Evolutionary conservation across 2,113 vertebrate genomes (phyloP).

Genomic region (Corvus moneduloides): DNA sequence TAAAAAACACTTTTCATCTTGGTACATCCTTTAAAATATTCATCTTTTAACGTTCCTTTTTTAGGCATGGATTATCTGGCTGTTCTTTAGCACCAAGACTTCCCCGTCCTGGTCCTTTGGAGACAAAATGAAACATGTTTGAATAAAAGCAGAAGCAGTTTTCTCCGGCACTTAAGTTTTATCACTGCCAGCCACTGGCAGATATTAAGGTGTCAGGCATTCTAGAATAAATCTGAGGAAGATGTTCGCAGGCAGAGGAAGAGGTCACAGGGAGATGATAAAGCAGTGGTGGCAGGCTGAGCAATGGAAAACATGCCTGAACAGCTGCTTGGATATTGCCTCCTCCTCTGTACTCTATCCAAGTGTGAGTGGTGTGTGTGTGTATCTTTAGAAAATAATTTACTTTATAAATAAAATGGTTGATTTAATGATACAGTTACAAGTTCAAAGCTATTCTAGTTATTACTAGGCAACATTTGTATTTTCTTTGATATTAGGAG

Average conservation of each 20-base stretch:
- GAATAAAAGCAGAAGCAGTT: background rate
- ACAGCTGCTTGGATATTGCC: background rate
- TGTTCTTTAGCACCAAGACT: background rate
- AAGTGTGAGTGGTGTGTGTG: fast-evolving
- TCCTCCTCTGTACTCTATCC: fast-evolving
- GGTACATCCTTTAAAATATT: background rate
- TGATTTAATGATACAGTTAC: background rate
- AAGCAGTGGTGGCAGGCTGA: background rate
- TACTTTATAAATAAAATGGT: background rate
- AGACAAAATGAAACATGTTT: background rate
- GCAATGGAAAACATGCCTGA: background rate
- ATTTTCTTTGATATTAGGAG: background rate
- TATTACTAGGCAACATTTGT: background rate
- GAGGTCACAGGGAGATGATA: background rate
- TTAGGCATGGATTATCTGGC: background rate
- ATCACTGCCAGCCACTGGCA: background rate
- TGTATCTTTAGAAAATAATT: background rate
- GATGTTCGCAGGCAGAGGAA: background rate
- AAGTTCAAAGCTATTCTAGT: background rate
- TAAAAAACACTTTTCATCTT: background rate
- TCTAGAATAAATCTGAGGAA: background rate
- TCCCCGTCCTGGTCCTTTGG: background rate
- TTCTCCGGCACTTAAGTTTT: background rate
- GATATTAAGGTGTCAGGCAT: background rate
- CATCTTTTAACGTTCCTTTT: background rate